These are phyloP conservation scores for Drosophila kambysellisi DNA, from an alignment of 2,888 invertebrate genomes.

Conservation along the genomic window DNA sequence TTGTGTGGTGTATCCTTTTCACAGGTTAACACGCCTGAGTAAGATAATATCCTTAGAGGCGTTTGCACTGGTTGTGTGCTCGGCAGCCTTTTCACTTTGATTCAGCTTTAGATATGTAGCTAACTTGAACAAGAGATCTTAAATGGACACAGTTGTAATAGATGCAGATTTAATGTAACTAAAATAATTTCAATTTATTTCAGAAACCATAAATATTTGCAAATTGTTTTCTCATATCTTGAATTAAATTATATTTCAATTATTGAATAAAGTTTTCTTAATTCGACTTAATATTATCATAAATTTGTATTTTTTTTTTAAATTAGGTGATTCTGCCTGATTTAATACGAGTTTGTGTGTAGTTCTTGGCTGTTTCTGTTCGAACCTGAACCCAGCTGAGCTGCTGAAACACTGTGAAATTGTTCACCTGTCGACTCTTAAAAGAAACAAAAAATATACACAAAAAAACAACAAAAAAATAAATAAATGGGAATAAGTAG, in stretches of 20 bases:
- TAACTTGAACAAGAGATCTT: background rate
- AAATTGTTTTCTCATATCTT: background rate
- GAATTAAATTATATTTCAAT: background rate
- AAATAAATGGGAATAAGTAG: slow-evolving; percentile 33
- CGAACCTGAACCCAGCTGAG: slow-evolving; percentile 26
- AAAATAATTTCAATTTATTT: background rate
- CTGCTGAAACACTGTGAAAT: slow-evolving; percentile 61
- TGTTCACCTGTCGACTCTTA: slow-evolving; percentile 67
- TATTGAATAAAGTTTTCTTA: too few relatives aligned
- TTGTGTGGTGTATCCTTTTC: slow-evolving; percentile 50
- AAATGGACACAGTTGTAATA: background rate
- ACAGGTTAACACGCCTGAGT: slow-evolving; percentile 45
- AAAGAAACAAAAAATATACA: slow-evolving; percentile 54
- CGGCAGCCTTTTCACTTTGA: slow-evolving; percentile 34
- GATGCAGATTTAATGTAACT: background rate
- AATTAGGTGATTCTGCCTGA: slow-evolving; percentile 17
- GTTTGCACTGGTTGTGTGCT: slow-evolving; percentile 37
- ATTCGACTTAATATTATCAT: background rate
- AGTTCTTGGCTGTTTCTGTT: slow-evolving; percentile 15
- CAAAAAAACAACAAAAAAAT: background rate
- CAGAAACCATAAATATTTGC: background rate
- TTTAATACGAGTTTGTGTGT: slow-evolving; percentile 29
- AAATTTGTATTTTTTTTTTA: slow-evolving; percentile 13
- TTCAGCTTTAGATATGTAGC: slow-evolving; percentile 8
- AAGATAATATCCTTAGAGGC: slow-evolving; percentile 33